Percentiles rank a stretch among this genome's conserved stretches.
Conservation (phyloP, 2,797 vertebrate genomes). For the Lacerta bilineata region DNA sequence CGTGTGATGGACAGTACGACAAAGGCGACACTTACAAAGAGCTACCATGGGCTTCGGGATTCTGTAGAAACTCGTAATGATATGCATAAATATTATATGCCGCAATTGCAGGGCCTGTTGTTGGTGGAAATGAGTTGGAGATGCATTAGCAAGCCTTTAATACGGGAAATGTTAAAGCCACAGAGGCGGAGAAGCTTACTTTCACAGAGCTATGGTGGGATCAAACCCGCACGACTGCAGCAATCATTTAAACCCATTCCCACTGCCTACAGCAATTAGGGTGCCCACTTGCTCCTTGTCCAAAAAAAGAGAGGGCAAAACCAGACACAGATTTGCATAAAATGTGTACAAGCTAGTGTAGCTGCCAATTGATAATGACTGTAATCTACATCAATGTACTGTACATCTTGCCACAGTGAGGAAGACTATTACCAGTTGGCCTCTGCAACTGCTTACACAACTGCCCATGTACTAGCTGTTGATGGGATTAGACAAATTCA, state of each 20-base stretch:
- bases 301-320: background rate
- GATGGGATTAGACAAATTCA: background rate
- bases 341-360: background rate
- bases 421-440: background rate
- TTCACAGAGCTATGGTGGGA: background rate
- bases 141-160: conserved; percentile 53
- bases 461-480: background rate
- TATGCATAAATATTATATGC: conserved; percentile 25
- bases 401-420: background rate
- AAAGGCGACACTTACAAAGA: conserved; percentile 51
- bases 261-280: too few relatives aligned
- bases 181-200: background rate
- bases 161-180: conserved; percentile 45
- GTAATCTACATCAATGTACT: too few relatives aligned
- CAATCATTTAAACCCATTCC: accelerated
- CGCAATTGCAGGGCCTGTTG: conserved; percentile 37
- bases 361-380: too few relatives aligned
- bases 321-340: background rate
- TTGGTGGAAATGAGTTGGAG: conserved; percentile 33
- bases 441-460: background rate
- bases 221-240: conserved; percentile 19
- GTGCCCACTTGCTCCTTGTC: background rate
- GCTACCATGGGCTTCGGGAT: conserved; percentile 20
- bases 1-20: conserved; percentile 47
- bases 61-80: conserved; percentile 17